Percentiles rank a stretch among this genome's conserved stretches.
Evolutionary conservation across 2,797 vertebrate species (phyloP).

Genomic region (Anguilla obscura): DNA sequence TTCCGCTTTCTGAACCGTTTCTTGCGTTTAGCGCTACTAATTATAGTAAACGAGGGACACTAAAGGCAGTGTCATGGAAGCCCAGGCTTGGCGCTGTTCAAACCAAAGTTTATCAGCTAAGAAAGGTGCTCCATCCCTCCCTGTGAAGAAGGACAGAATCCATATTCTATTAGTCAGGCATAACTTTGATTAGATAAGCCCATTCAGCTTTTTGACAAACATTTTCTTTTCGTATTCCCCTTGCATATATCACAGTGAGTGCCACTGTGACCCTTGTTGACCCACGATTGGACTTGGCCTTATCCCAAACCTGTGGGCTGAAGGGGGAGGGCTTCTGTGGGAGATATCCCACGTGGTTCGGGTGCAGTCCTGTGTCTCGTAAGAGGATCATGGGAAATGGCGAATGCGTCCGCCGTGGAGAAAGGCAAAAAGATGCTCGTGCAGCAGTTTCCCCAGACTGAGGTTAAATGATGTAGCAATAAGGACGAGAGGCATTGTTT

Average conservation of each 20-base stretch:
- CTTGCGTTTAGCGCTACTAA: background rate
- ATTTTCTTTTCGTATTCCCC: background rate
- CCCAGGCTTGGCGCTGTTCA: background rate
- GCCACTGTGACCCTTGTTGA: background rate
- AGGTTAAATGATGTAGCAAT: background rate
- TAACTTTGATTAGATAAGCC: background rate
- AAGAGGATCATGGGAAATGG: background rate
- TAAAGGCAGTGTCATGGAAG: too few relatives aligned
- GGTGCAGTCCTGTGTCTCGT: background rate
- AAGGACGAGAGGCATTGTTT: background rate
- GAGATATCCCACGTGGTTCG: background rate
- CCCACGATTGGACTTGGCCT: background rate
- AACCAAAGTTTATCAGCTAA: conserved; percentile 25
- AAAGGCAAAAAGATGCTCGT: background rate
- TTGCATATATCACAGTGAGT: background rate
- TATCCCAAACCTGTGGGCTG: background rate
- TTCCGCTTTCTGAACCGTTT: background rate
- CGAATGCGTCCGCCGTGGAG: background rate
- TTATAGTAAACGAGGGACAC: background rate
- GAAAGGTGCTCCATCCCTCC: conserved; percentile 19
- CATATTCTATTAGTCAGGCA: background rate
- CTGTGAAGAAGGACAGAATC: background rate
- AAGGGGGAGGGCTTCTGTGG: background rate
- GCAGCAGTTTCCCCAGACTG: conserved; percentile 1
- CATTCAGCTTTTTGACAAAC: background rate